Base-by-base conservation (phyloP, 2,797 vertebrate species). In the Oceanodroma leucorhoa region DNA sequence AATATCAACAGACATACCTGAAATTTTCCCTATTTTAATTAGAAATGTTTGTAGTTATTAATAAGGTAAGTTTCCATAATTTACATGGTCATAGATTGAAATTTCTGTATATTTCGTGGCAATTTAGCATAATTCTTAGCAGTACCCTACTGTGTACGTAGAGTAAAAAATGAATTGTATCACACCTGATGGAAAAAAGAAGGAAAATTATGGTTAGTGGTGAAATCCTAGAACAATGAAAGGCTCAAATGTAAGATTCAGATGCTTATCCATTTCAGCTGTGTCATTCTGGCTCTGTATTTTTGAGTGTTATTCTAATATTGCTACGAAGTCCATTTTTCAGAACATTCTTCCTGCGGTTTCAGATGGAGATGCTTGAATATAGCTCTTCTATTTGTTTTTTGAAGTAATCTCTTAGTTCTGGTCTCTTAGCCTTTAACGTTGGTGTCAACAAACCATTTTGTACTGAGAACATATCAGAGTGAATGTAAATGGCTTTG, bases 371-470 rank as follows among this genome's bases (percentile, higher is more conserved):
- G 97, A 98, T 98, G 95, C 98, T 98, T 94, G 98, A 98, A 97
- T 99, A 99, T 96, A 99, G 98, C 73, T 99, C 97, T 70, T 99
- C 98, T 62, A 99, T 99, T 97, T 99, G 98, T 83, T 94, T 98
- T 97, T 98, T 99, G 98, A 99, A 99, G 98, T 98, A 99, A 96
- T 99, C 99, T 98, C 98, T 99, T 90, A 99, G 98, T 97, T 99
- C 99, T 4, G 99, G 98, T 95, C 99, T 98, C 97, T 99, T 99
- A 66, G 99, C 99, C 97, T 99, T 99, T 94, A 99, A 96, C 1
- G 99, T 99, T 6, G 99, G 99, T 6, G 99, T 99, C 98, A 99
- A 97, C 97, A 99, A 98, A 96, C 99, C 99, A 16, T 99, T 99
- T 91, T 98, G 96, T 87, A 99, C 99, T 61, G 99, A 99, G 97